phyloP scores from a whole-genome alignment of 2,113 vertebrate species.

The Coracopsis vasa region DNA sequence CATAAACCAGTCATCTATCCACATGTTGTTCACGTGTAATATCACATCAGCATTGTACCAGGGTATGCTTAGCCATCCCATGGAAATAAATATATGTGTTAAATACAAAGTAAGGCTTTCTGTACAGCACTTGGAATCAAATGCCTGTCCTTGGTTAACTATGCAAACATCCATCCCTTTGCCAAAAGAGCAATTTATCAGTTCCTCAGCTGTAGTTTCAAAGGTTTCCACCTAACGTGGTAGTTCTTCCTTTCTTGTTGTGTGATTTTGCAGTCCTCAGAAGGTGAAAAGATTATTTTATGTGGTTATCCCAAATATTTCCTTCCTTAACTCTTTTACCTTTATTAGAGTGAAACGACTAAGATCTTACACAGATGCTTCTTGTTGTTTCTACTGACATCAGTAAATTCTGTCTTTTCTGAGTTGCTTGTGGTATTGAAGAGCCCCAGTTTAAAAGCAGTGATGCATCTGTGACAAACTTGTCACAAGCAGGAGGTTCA shows the following conservation, averaged over 20 bases:
- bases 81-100: not conserved
- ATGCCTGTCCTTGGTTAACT: not conserved
- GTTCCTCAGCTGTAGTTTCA: not conserved
- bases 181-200: not conserved
- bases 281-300: not conserved
- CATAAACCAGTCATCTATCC: not conserved
- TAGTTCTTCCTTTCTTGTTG: not conserved
- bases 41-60: not conserved
- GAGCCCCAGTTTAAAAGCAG: not conserved
- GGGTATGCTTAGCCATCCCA: not conserved
- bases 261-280: not conserved
- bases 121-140: not conserved
- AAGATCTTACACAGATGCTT: not conserved
- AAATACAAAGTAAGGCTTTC: not conserved
- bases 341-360: accelerated
- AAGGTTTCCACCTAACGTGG: not conserved
- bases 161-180: not conserved
- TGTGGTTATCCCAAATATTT: not conserved
- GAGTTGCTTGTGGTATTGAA: not conserved
- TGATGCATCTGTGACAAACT: not conserved
- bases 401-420: not conserved
- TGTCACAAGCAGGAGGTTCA: not conserved
- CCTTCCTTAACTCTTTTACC: not conserved
- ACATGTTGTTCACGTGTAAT: not conserved
- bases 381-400: not conserved